A percentile compares a stretch with the other conserved stretches of the same genome.
Conservation (phyloP, 2,113 vertebrate species). For the Tetraodon nigroviridis region DNA sequence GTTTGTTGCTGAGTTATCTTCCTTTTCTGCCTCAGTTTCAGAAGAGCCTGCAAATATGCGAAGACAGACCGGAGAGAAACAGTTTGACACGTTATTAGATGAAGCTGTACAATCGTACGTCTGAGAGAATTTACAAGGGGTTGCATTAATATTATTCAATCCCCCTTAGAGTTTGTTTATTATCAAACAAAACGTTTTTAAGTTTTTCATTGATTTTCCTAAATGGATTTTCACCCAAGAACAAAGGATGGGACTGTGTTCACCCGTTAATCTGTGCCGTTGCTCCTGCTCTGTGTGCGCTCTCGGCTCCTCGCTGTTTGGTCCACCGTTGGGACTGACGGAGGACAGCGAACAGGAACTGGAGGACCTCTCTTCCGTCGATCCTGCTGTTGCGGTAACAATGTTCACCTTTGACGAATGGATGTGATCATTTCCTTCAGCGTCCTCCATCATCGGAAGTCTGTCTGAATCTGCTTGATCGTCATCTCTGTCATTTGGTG, state of each 20-base stretch:
- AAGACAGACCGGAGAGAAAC: background rate
- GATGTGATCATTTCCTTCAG: constrained; percentile 17
- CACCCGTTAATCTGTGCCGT: constrained; percentile 37
- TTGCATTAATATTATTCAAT: too few relatives aligned
- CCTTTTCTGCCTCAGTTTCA: constrained; percentile 28
- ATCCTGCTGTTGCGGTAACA: background rate
- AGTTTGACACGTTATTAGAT: background rate
- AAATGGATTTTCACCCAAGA: background rate
- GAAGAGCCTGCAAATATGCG: constrained; percentile 35
- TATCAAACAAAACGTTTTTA: too few relatives aligned
- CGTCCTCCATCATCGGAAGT: constrained; percentile 3
- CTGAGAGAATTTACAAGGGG: too few relatives aligned
- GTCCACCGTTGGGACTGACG: background rate
- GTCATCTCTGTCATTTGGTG: constrained; percentile 9
- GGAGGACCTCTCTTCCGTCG: constrained; percentile 21
- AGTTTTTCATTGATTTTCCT: background rate
- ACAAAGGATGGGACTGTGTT: constrained; percentile 13
- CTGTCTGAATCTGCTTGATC: constrained; percentile 4
- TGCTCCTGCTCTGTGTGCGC: constrained; percentile 2
- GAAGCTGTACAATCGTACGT: too few relatives aligned
- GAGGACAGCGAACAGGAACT: constrained; percentile 14
- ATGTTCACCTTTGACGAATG: constrained; percentile 11
- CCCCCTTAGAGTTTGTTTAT: too few relatives aligned
- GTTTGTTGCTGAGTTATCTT: constrained; percentile 4
- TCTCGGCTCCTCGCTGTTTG: constrained; percentile 4